Evolutionary conservation across 2,888 invertebrate species (phyloP), one percentile per base, ranked within the genome.

Genomic region (Apodemia mormo): DNA sequence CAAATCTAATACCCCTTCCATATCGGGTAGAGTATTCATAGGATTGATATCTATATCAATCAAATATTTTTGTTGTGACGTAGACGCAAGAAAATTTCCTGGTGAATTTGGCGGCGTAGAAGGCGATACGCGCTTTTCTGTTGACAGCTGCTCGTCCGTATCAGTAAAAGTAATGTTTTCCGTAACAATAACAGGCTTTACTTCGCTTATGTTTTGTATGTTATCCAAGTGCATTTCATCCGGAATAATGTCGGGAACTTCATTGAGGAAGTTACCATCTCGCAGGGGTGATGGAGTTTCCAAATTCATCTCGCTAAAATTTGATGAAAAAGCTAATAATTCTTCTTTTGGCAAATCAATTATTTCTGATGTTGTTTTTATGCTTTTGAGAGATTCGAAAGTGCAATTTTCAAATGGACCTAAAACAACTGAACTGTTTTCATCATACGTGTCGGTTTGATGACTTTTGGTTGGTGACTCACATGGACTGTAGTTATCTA

Each of bases 371-470:
- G 94, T 88, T n/a, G 94, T 88, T 82, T 94, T 94, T 0, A 90
- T 78, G 1, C 90, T 92, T 77, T 92, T 94, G 78, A 90, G 94
- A 52, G 91, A 82, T 71, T 94, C 94, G 54, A 94, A 80, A 0
- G 93, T 88, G 76, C 92, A 94, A 76, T 94, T 94, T 75, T 94
- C 94, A 76, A 94, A 94, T 0, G 95, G 93, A 1, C 95, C 95
- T 56, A 95, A 77, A 12, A 95, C 94, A 6, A 95, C 94, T n/a
- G 93, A 93, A 71, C 93, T 92, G 78, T 93, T 90, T 79, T 92
- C 92, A 66, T 92, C 90, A 73, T 88, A 92, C 0, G 93, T 93
- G 67, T 93, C 93, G 7, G 86, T 93, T 68, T 84, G 93, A 72
- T 87, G 90, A 71, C 90, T 91, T 81, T 90, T 91, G 2, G 92